Conservation (phyloP, 1,140 invertebrate genomes). For the Palaemon carinicauda region DNA sequence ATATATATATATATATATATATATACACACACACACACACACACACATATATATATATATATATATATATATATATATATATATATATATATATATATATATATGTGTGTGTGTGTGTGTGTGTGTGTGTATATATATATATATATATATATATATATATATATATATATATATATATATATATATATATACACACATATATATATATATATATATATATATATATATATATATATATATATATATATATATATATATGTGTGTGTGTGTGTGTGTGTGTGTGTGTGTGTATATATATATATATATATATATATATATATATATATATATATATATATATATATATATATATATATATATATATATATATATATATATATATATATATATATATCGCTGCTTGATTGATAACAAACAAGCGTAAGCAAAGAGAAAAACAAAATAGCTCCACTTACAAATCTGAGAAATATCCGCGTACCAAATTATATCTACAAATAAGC, state of each 20-base stretch:
- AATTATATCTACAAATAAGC: too few relatives aligned
- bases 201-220: constrained; percentile 3
- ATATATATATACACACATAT: constrained; percentile 1
- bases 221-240: constrained; percentile 9
- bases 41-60: not conserved
- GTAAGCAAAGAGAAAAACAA: too few relatives aligned
- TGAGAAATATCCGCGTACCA: too few relatives aligned
- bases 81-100: constrained; percentile 9
- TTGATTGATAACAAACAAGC: too few relatives aligned
- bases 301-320: too few relatives aligned
- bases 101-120: not conserved
- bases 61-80: not conserved
- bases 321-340: too few relatives aligned
- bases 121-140: constrained; percentile 9
- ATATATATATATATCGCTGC: too few relatives aligned
- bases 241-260: constrained; percentile 4
- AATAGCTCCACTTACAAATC: too few relatives aligned
- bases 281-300: not conserved
- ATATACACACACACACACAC: not conserved
- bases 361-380: too few relatives aligned
- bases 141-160: constrained; percentile 5
- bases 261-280: too few relatives aligned
- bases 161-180: constrained; percentile 2
- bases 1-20: not conserved
- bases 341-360: too few relatives aligned